Percentiles rank a stretch among this genome's conserved stretches.
Conservation (phyloP, 2,888 invertebrate genomes). For the Temnothorax ravouxi region DNA sequence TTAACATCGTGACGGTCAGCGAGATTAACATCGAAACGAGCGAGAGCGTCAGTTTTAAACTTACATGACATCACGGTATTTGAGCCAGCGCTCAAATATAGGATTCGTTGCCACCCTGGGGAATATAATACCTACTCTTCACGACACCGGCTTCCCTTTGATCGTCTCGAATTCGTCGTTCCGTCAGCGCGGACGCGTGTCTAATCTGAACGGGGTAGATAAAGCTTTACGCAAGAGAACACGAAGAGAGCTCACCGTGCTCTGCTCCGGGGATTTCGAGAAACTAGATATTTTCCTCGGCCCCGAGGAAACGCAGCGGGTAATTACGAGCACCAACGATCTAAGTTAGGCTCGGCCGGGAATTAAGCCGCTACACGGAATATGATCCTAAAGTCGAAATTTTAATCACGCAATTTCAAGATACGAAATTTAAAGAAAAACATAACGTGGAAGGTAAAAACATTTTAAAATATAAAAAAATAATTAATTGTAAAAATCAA, state of each 20-base stretch:
- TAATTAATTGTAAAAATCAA: background rate
- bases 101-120: constrained; percentile 11
- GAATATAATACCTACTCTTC: constrained; percentile 44
- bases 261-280: constrained; percentile 38
- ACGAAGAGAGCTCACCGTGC: background rate
- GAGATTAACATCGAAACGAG: constrained; percentile 26
- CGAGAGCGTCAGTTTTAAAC: constrained; percentile 38
- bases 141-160: constrained; percentile 48
- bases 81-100: constrained; percentile 31
- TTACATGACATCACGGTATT: constrained; percentile 43
- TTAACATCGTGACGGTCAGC: background rate
- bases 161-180: constrained; percentile 53
- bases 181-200: constrained; percentile 32
- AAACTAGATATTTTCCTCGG: constrained; percentile 50
- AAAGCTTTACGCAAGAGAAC: constrained; percentile 37
- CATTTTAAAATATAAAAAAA: background rate
- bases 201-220: constrained; percentile 46
- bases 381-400: background rate
- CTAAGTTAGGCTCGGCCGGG: background rate
- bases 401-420: background rate
- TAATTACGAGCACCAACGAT: constrained; percentile 28
- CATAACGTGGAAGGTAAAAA: background rate
- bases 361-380: background rate
- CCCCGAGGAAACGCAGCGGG: constrained; percentile 4
- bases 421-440: background rate